Conservation (phyloP, 2,113 vertebrate genomes). For the Syngnathoides biaculeatus region DNA sequence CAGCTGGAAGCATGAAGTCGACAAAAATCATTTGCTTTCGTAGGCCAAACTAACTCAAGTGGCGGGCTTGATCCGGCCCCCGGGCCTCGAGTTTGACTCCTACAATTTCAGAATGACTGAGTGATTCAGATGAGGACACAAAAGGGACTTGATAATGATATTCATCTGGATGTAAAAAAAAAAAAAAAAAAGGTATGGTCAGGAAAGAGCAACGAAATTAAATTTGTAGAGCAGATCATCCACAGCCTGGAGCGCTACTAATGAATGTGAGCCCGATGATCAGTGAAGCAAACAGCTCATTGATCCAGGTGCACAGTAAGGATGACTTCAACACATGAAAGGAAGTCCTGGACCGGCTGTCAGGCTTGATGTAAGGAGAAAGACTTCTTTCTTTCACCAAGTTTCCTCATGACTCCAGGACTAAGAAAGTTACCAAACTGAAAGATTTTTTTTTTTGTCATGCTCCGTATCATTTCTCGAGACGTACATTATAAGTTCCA, state of each 20-base stretch:
- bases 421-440: conserved; percentile 51
- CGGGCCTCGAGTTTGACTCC: too few relatives aligned
- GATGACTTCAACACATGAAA: conserved; percentile 74
- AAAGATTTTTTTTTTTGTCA: conserved; percentile 4
- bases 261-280: conserved; percentile 50
- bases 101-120: not conserved
- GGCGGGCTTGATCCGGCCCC: too few relatives aligned
- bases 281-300: conserved; percentile 74
- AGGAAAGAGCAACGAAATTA: not conserved
- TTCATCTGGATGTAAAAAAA: not conserved
- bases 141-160: not conserved
- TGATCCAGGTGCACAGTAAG: conserved; percentile 72
- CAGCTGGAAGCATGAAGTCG: too few relatives aligned
- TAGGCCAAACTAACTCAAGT: too few relatives aligned
- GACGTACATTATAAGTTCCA: not conserved
- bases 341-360: conserved; percentile 57
- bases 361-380: conserved; percentile 67
- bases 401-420: conserved; percentile 59
- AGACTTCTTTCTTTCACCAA: conserved; percentile 69
- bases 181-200: not conserved
- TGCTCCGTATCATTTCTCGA: not conserved
- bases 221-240: not conserved
- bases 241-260: not conserved
- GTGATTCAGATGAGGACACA: not conserved
- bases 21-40: too few relatives aligned